A percentile compares a stretch with the other conserved stretches of the same genome.
Conservation (phyloP, 2,888 invertebrate genomes). For the Leptogaster cylindrica region DNA sequence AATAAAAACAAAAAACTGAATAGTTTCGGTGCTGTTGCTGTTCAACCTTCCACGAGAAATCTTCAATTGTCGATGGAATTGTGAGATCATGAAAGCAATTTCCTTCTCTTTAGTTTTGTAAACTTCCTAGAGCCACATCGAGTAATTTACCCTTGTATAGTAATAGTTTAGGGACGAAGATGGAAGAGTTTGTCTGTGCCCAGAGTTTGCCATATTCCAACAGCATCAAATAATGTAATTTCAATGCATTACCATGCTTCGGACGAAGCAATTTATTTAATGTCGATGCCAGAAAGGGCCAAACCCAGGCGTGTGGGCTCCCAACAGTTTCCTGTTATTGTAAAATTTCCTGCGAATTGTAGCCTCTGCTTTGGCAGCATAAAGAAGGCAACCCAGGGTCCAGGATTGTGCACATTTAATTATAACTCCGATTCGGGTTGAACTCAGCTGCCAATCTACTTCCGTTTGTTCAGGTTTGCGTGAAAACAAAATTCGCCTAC, state of each 20-base stretch:
- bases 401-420: slow-evolving; percentile 3
- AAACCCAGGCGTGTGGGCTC: background rate
- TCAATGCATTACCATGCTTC: slow-evolving; percentile 33
- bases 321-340: background rate
- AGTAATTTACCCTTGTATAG: slow-evolving; percentile 22
- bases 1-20: too few species aligned
- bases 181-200: background rate
- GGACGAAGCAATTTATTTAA: slow-evolving; percentile 34
- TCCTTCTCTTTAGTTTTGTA: background rate
- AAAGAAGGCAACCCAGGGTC: background rate
- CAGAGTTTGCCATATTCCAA: background rate
- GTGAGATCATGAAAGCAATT: slow-evolving; percentile 13
- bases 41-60: background rate
- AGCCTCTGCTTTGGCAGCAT: too few species aligned
- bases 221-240: slow-evolving; percentile 29
- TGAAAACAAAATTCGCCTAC: too few species aligned
- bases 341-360: slow-evolving; percentile 11
- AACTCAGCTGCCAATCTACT: too few species aligned
- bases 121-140: slow-evolving; percentile 5
- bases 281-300: background rate
- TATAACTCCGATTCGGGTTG: too few species aligned
- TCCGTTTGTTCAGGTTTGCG: too few species aligned
- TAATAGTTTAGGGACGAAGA: background rate
- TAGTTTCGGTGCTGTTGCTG: background rate
- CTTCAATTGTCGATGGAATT: slow-evolving; percentile 6